These are phyloP conservation scores for Dallia pectoralis DNA, from an alignment of 2,797 vertebrate genomes.

Conservation along the genomic window DNA sequence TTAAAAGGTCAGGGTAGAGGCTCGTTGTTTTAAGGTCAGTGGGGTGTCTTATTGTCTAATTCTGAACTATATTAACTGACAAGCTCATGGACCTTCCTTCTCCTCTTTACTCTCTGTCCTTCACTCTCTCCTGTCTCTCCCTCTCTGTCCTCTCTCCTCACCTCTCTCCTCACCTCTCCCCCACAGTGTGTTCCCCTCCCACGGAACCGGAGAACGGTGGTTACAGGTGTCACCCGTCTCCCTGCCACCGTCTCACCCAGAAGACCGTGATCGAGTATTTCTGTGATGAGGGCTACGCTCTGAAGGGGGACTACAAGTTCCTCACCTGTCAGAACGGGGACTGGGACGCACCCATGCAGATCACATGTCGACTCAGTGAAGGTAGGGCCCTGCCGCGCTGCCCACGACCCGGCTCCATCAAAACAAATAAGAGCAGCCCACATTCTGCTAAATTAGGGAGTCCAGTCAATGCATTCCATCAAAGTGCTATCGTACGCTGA, in stretches of 20 bases:
- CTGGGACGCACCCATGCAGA: constrained; percentile 93
- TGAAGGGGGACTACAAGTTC: constrained; percentile 96
- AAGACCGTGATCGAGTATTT: constrained; percentile 97
- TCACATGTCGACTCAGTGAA: constrained; percentile 89
- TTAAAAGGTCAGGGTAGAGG: too few relatives aligned
- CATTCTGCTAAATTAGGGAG: too few relatives aligned
- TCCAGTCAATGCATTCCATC: too few relatives aligned
- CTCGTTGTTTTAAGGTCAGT: too few relatives aligned
- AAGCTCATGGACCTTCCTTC: background rate
- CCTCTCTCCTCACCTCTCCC: background rate
- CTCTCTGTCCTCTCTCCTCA: background rate
- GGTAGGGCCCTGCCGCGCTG: constrained; percentile 63
- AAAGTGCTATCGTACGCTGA: too few relatives aligned
- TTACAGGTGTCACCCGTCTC: constrained; percentile 91
- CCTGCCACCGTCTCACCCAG: constrained; percentile 85
- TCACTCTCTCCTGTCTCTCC: background rate
- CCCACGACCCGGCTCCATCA: too few relatives aligned
- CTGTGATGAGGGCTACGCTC: constrained; percentile 90
- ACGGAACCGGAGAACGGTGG: constrained; percentile 93
- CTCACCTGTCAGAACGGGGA: constrained; percentile 94
- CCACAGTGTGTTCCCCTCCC: constrained; percentile 87
- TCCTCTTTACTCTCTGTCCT: background rate
- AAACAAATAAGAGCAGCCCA: too few relatives aligned
- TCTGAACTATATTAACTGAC: background rate
- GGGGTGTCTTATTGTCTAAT: background rate